These are phyloP conservation scores for Hyposoter didymator DNA, from an alignment of 2,888 invertebrate species.

Conservation along the genomic window DNA sequence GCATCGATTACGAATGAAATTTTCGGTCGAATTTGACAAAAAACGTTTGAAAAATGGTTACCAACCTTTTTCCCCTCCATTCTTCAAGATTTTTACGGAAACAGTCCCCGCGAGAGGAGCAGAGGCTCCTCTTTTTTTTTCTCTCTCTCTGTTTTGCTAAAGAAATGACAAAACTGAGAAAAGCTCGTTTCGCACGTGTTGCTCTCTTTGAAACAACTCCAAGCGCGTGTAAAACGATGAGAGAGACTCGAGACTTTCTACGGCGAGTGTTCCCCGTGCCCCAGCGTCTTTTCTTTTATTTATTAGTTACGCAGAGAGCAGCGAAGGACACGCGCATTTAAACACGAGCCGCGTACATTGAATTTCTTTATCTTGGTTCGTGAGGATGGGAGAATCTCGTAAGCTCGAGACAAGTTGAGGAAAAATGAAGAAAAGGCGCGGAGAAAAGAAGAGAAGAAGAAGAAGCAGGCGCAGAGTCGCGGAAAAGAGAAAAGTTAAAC, in stretches of 20 bases:
- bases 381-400: slow-evolving; percentile 33
- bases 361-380: slow-evolving; percentile 55
- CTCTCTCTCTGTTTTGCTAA: background rate
- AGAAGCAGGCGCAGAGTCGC: slow-evolving; percentile 40
- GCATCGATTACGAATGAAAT: background rate
- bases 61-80: background rate
- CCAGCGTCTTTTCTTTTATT: slow-evolving; percentile 44
- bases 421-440: slow-evolving; percentile 14
- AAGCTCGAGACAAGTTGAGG: slow-evolving; percentile 27
- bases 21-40: background rate
- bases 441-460: slow-evolving; percentile 31
- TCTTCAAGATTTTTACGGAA: slow-evolving; percentile 28
- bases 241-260: slow-evolving; percentile 63
- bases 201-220: slow-evolving; percentile 53
- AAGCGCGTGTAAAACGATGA: slow-evolving; percentile 58
- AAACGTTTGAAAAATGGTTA: background rate
- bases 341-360: slow-evolving; percentile 20
- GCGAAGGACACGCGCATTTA: background rate
- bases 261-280: slow-evolving; percentile 26
- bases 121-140: background rate
- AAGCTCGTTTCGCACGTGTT: slow-evolving; percentile 37
- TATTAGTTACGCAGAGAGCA: slow-evolving; percentile 1
- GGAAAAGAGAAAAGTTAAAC: slow-evolving; percentile 50
- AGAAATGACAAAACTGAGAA: slow-evolving; percentile 18
- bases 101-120: background rate